A percentile compares a stretch with the other conserved stretches of the same genome.
Conservation (phyloP, 2,797 vertebrate genomes). For the Muscicapa comitata region DNA sequence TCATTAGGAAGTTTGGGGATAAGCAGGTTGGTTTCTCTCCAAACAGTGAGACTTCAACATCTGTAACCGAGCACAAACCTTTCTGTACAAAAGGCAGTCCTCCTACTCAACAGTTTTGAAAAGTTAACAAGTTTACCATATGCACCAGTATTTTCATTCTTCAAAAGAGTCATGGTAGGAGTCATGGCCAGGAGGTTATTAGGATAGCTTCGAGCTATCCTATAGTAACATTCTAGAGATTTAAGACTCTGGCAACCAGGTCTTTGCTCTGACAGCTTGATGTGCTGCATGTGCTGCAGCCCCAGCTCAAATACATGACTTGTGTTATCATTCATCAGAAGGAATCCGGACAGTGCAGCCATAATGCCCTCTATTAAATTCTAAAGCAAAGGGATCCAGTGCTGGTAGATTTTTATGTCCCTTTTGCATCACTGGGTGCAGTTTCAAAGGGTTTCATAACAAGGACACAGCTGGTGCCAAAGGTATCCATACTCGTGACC, state of each 20-base stretch:
- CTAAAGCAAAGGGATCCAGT: not conserved
- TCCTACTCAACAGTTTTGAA: not conserved
- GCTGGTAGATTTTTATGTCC: not conserved
- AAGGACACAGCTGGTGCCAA: not conserved
- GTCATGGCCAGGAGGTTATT: not conserved
- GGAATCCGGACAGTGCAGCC: fast-evolving
- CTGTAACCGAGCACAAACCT: fast-evolving
- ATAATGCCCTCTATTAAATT: not conserved
- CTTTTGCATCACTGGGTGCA: not conserved
- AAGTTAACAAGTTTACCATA: not conserved
- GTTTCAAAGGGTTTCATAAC: not conserved
- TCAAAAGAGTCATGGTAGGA: not conserved
- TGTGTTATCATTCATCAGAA: not conserved
- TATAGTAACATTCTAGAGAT: too few species aligned
- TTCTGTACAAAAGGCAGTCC: fast-evolving
- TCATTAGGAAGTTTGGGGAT: not conserved
- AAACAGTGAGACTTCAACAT: not conserved
- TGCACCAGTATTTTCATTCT: not conserved
- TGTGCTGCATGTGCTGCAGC: not conserved
- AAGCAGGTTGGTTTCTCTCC: not conserved
- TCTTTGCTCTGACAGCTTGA: not conserved
- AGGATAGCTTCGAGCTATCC: not conserved
- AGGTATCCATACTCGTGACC: not conserved
- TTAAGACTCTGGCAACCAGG: not conserved
- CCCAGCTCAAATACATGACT: not conserved